phyloP scores from a whole-genome alignment of 1,140 invertebrate genomes.

The Ostrea edulis region DNA sequence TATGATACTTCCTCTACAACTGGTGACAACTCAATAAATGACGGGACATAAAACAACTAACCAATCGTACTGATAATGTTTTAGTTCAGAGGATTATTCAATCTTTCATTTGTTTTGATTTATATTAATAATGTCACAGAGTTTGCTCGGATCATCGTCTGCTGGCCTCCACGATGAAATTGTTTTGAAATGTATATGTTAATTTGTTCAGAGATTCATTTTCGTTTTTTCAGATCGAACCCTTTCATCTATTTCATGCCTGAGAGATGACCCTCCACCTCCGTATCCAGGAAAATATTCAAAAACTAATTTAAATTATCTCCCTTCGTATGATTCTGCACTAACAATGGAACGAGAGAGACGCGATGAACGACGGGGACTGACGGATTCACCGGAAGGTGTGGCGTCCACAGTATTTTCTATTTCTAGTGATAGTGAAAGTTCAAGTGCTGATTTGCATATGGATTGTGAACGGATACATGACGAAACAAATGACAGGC shows the following conservation, averaged over 20 bases:
- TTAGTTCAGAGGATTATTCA: no score
- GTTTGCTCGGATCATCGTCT: no score
- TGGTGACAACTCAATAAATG: no score
- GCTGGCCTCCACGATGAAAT: no score
- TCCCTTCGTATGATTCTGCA: slow-evolving; percentile 11
- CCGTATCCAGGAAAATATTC: background rate
- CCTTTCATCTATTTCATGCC: background rate
- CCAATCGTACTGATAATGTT: no score
- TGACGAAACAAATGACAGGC: no score
- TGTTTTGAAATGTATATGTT: no score
- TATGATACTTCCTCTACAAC: no score
- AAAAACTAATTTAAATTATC: background rate
- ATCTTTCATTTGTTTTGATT: no score
- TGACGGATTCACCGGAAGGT: background rate
- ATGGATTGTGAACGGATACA: background rate
- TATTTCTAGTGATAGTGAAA: background rate
- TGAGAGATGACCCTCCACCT: background rate
- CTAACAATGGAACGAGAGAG: background rate
- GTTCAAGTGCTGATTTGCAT: background rate
- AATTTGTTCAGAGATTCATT: no score
- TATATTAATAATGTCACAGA: no score
- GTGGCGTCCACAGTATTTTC: background rate
- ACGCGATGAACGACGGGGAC: background rate
- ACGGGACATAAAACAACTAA: no score
- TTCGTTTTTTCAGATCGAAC: background rate